Base-by-base conservation (phyloP, 2,888 invertebrate species). In the Cataglyphis cursor region DNA sequence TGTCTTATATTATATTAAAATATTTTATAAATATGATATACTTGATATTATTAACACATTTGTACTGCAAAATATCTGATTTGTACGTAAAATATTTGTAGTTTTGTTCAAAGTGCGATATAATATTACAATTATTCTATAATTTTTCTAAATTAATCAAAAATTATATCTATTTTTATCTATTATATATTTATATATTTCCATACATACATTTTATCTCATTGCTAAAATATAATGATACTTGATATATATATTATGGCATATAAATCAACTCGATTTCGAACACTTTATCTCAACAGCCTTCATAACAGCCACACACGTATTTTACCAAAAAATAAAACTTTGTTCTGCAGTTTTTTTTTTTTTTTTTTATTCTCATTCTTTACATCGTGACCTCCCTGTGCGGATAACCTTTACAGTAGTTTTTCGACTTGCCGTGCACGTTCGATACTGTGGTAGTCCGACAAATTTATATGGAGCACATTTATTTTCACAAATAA, bases 311-410 rank as follows among this genome's bases (percentile, higher is more conserved):
- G 31, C 21, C 44, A 21, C 74, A 61, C 44, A 61, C 44, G 62
- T 62, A 44, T 62, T 74, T 61, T 31, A 9, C 31, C 15, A 21
- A 74, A 74, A 74, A 74, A 74, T 74, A 44, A 44, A 74, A 74
- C 74, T 74, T 74, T 74, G 31, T 61, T 61, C 74, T 61, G 44
- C 44, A 74, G 41, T 74, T 74, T 44, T 44, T 31, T 61, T 61
- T 28, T 21, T 61, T 61, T 28, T 73, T 74, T 74, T 73, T 73
- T 74, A 74, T 74, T 74, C 73, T 74, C 73, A 31, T 74, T 74
- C 44, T 62, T 74, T 31, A 48, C 61, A 74, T 41, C n/a, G 41
- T 31, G 44, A 61, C 28, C 74, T 61, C 62, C 61, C 61, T 61
- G 59, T 62, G 44, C 62, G 31, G 62, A 74, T 61, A 74, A 74